Conservation (phyloP, 2,888 invertebrate species). For the Nemoura dubitans region DNA sequence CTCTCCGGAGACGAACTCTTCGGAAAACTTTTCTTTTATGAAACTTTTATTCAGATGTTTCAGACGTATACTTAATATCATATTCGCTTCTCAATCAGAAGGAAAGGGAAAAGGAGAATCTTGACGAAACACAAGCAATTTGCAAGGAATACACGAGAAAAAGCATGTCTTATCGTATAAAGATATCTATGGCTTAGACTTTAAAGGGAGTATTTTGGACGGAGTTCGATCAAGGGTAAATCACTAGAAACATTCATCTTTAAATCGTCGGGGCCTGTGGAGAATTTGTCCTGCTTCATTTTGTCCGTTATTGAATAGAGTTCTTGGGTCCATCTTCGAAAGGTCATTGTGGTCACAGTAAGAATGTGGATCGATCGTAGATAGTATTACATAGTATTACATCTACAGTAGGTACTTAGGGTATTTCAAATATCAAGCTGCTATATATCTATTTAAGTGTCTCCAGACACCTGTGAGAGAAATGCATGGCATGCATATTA, state of each 20-base stretch:
- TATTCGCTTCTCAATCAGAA: neutral
- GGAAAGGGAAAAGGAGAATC: neutral
- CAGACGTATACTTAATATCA: constrained; percentile 32
- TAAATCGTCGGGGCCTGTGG: neutral
- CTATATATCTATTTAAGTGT: no score
- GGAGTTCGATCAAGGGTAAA: neutral
- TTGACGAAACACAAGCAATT: constrained; percentile 7
- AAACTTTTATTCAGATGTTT: constrained; percentile 36
- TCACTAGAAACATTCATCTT: neutral
- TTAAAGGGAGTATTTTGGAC: neutral
- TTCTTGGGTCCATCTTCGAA: no score
- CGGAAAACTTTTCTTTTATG: constrained; percentile 27
- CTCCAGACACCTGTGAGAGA: no score
- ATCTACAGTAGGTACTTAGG: no score
- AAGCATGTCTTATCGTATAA: neutral
- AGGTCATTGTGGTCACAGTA: no score
- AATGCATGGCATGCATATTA: no score
- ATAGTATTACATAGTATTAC: no score
- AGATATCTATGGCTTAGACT: neutral
- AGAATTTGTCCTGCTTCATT: neutral
- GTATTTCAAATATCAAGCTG: no score
- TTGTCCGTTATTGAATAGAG: no score
- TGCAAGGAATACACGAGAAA: neutral
- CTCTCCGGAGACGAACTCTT: constrained; percentile 30
- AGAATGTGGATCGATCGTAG: no score